phyloP scores from a whole-genome alignment of 2,797 vertebrate genomes.

The Danio albolineatus region DNA sequence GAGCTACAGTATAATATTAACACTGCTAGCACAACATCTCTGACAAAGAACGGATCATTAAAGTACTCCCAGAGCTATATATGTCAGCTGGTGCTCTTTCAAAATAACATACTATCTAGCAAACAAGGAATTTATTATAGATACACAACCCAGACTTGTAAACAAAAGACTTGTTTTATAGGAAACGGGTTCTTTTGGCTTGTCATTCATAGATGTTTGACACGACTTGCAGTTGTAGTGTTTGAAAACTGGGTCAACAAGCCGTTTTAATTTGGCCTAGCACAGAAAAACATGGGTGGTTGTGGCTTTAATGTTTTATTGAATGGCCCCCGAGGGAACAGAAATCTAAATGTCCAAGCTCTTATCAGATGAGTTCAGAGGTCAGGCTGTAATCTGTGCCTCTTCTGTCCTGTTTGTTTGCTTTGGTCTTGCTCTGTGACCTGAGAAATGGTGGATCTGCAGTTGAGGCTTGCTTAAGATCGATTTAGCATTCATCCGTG shows the following conservation, averaged over 20 bases:
- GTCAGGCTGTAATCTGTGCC: constrained; percentile 36
- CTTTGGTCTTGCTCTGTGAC: constrained; percentile 27
- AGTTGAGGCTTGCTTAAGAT: constrained; percentile 21
- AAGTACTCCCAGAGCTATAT: too few species aligned
- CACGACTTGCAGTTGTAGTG: constrained; percentile 4
- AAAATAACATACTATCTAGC: too few species aligned
- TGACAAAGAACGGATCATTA: too few species aligned
- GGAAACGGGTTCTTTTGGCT: background rate
- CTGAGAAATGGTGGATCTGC: constrained; percentile 17
- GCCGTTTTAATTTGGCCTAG: constrained; percentile 11
- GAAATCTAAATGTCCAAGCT: background rate
- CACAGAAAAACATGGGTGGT: constrained; percentile 13
- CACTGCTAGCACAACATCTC: too few species aligned
- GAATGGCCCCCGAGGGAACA: constrained; percentile 6
- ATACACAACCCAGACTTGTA: background rate
- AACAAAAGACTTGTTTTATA: background rate
- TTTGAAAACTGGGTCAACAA: constrained; percentile 28
- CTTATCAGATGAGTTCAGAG: constrained; percentile 19
- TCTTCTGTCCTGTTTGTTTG: constrained; percentile 27
- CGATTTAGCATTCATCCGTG: constrained; percentile 20
- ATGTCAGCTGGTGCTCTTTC: too few species aligned
- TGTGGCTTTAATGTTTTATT: constrained; percentile 27
- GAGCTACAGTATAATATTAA: too few species aligned
- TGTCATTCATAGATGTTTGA: constrained; percentile 6
- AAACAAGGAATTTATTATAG: too few species aligned